Conservation (phyloP, 2,113 vertebrate genomes). For the Chaetodon trifascialis region DNA sequence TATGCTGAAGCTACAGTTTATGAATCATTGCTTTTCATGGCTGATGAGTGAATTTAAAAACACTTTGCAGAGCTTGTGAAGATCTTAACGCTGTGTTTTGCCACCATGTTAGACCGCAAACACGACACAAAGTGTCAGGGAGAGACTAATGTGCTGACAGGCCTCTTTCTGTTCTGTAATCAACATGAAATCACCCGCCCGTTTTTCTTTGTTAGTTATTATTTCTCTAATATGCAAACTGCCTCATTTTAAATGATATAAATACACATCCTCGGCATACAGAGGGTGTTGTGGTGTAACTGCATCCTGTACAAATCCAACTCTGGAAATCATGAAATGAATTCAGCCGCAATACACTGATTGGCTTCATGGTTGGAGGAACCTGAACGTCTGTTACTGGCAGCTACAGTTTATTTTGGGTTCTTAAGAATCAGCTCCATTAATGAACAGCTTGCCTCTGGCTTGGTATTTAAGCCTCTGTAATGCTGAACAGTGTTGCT, state of each 20-base stretch:
- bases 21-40: slow-evolving; percentile 71
- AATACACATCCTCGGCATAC: slow-evolving; percentile 21
- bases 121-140: slow-evolving; percentile 38
- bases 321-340: slow-evolving; percentile 60
- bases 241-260: slow-evolving; percentile 43
- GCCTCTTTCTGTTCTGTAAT: slow-evolving; percentile 27
- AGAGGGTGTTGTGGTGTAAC: slow-evolving; percentile 25
- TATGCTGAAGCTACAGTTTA: slow-evolving; percentile 74
- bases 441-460: slow-evolving; percentile 75
- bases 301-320: slow-evolving; percentile 36
- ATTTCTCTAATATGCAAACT: slow-evolving; percentile 41
- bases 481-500: slow-evolving; percentile 58
- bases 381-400: slow-evolving; percentile 71
- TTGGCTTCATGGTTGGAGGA: slow-evolving; percentile 69
- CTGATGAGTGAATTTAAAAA: slow-evolving; percentile 68
- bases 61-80: slow-evolving; percentile 49
- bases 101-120: slow-evolving; percentile 39
- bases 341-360: slow-evolving; percentile 59
- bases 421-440: slow-evolving; percentile 62
- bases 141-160: slow-evolving; percentile 45
- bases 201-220: slow-evolving; percentile 51
- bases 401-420: slow-evolving; percentile 75
- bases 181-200: slow-evolving; percentile 54
- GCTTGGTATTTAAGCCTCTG: slow-evolving; percentile 69
- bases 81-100: slow-evolving; percentile 51